Conservation (phyloP, 92 coral and sea anemone genomes). For the Umimayanthus chanpuru region DNA sequence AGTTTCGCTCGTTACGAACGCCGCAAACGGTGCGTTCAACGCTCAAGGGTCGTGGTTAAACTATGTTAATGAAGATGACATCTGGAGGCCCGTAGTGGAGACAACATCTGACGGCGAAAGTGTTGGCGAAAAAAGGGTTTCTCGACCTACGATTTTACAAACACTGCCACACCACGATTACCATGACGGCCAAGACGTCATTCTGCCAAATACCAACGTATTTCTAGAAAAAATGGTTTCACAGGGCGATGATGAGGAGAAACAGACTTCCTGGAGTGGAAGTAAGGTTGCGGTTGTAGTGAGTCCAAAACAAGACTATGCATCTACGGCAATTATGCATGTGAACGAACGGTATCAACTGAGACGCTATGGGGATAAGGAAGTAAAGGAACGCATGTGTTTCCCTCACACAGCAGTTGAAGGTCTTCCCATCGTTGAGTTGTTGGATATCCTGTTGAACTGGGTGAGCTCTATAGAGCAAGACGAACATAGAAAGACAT, state of each 20-base stretch:
- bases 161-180: slow-evolving; percentile 13
- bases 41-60: slow-evolving; percentile 16
- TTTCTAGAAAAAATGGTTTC: not conserved
- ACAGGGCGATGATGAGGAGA: not conserved
- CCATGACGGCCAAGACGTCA: slow-evolving; percentile 10
- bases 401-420: not conserved
- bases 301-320: not conserved
- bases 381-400: not conserved
- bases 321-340: slow-evolving; percentile 13
- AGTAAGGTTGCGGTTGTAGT: slow-evolving; percentile 12
- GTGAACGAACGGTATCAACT: slow-evolving; percentile 11
- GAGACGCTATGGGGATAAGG: slow-evolving; percentile 5
- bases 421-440: too few relatives aligned
- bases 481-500: too few relatives aligned
- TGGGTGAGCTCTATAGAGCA: too few relatives aligned
- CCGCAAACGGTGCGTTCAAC: too few relatives aligned
- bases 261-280: slow-evolving; percentile 7
- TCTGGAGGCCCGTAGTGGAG: not conserved
- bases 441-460: too few relatives aligned
- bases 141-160: not conserved
- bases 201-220: slow-evolving; percentile 6
- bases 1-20: too few relatives aligned
- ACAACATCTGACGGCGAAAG: not conserved
- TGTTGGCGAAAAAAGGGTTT: not conserved
- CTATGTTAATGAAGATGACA: not conserved